Evolutionary conservation across 2,797 vertebrate genomes (phyloP), one percentile per base, ranked within the genome.

Genomic region (Lates japonicus): DNA sequence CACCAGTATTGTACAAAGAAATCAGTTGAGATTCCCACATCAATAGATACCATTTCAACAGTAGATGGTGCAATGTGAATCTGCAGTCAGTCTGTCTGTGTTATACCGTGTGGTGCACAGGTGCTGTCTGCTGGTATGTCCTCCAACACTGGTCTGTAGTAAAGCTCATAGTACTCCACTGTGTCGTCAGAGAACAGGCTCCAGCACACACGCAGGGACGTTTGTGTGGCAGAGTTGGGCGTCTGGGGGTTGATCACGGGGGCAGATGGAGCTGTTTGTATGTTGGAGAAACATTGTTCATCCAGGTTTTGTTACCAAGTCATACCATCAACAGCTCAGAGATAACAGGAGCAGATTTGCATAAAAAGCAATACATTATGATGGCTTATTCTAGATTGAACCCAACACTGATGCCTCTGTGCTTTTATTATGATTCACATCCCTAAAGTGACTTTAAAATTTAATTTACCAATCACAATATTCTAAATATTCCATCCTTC

Each of bases 151-250:
- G 95, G 95, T 52, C 95, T 95, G 89, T 96, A 97, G 92, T 94
- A 96, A 7, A 99, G 96, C 79, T 96, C 94, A 2, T 98, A 99
- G 83, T 91, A 95, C 84, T 99, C 97, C 22, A 99, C 96, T 0
- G 97, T 98, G 89, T 99, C 98, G 1, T 99, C 97, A 0, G 98
- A 97, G 87, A 97, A 98, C 39, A 99, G 88, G 83, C 97, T 96
- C 98, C 98, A 99, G 92, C 97, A 97, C 39, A 99, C 96, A 0
- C 94, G 96, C 82, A 98, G 91, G 0, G 97, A 97, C 0, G 97
- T 97, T 20, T 95, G 95, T 0, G 96, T 96, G 62, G 97, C 97
- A 3, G 97, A 98, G 93, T 95, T 98, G 60, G 96, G 94, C 61
- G 93, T 90, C 92, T 99, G 98, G 0, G 97, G 96, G 88, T 97